Evolutionary conservation across 2,888 invertebrate genomes (phyloP), one percentile per base, ranked within the genome.

Genomic region (Xanthostigma xanthostigma): DNA sequence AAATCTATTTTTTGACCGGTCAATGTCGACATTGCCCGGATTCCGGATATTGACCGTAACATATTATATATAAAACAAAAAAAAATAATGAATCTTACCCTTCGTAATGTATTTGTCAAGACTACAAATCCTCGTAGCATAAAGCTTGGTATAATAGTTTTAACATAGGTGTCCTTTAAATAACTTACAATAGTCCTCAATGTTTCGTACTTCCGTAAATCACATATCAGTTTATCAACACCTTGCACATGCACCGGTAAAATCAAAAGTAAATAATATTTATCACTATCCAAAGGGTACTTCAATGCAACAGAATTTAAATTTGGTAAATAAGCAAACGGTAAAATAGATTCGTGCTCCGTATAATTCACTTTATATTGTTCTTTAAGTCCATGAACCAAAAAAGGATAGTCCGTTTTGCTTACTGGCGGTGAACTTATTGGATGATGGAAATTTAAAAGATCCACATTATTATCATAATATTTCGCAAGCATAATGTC

Each of bases 111-210:
- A 46, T 83, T 79, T n/a, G 88, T 88, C 45, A 90, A 70, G 44
- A 81, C 79, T 55, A 88, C 79, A 57, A 83, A 84, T 43, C 88
- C 88, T 53, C 83, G 81, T 17, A 88, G 72, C 63, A 75, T 81
- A 61, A 89, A 89, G 58, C 84, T 84, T 0, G 89, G 89, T 51
- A 90, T 82, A 35, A 81, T 76, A 1, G 86, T 86, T 55, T 77
- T 76, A 11, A 89, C 83, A 64, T 82, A 79, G 35, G 80, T 78
- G 2, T 80, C 77, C 51, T 78, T 76, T 50, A 89, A 63, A 52
- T 79, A 77, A 36, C 75, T 73, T 54, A 84, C 76, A 49, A 90
- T 75, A 51, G 78, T 71, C 6, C 82, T 75, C 45, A 90, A 67
- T 56, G 72, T 76, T 41, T 72, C 64, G 1, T 77, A 78, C 44